Conservation (phyloP, 2,888 invertebrate genomes). For the Tetragonula carbonaria region DNA sequence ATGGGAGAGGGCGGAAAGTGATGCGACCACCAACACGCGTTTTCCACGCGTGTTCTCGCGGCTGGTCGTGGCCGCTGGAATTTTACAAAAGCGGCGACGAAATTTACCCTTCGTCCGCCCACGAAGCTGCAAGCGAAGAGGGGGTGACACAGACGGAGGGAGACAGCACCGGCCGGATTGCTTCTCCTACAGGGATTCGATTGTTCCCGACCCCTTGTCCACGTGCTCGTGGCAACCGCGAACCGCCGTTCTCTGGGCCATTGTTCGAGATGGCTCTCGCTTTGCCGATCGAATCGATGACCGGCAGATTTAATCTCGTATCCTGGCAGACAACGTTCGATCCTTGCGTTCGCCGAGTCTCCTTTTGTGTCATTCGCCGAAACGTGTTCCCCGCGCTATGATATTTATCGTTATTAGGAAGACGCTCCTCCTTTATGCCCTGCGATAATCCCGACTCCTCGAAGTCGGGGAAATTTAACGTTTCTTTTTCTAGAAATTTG, state of each 20-base stretch:
- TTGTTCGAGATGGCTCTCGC: conserved; percentile 47
- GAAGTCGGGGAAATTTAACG: background rate
- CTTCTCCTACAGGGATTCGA: conserved; percentile 63
- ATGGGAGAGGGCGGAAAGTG: conserved; percentile 37
- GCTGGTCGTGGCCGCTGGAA: conserved; percentile 59
- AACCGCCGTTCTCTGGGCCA: conserved; percentile 29
- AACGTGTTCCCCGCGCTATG: conserved; percentile 3
- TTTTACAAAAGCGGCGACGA: conserved; percentile 71
- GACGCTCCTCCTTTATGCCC: background rate
- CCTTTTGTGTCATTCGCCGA: conserved; percentile 7
- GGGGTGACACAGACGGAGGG: background rate
- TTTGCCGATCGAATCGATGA: conserved; percentile 28
- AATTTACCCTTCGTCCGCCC: conserved; percentile 39
- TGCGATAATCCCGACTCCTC: background rate
- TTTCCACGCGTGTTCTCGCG: conserved; percentile 68
- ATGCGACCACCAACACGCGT: conserved; percentile 52
- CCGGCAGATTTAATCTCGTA: conserved; percentile 48
- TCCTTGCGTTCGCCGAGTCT: background rate
- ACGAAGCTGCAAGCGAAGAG: background rate
- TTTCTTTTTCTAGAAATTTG: background rate
- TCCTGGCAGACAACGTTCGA: background rate
- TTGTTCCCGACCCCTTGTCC: conserved; percentile 56
- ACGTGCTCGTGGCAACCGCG: conserved; percentile 38
- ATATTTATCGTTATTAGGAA: conserved; percentile 28
- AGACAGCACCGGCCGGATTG: conserved; percentile 48